phyloP scores from a whole-genome alignment of 2,888 invertebrate genomes.

The Carcina quercana region DNA sequence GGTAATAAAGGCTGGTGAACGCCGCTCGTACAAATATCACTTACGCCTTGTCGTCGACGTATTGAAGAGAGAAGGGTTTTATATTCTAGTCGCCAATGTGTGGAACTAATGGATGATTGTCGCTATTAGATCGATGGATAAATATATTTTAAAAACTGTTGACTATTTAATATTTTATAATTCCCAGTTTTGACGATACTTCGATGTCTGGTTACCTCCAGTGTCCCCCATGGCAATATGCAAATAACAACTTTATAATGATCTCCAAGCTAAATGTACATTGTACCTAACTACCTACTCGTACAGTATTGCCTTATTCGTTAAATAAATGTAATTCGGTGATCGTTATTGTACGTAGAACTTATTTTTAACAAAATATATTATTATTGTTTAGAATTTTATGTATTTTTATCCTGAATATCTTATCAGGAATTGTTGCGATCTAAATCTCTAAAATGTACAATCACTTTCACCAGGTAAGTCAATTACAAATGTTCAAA shows the following conservation, averaged over 20 bases:
- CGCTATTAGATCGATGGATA: too few species aligned
- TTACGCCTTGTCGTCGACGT: too few species aligned
- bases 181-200: too few species aligned
- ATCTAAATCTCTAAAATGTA: slow-evolving; percentile 12
- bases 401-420: slow-evolving; percentile 59
- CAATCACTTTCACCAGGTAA: slow-evolving; percentile 2
- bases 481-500: slow-evolving; percentile 64
- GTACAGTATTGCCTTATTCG: slow-evolving; percentile 33
- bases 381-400: slow-evolving; percentile 51
- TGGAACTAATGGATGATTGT: too few species aligned
- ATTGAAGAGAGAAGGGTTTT: too few species aligned
- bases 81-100: too few species aligned
- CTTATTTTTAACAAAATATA: slow-evolving; percentile 32
- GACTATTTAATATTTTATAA: too few species aligned
- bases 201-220: too few species aligned
- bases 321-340: slow-evolving; percentile 23
- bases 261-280: slow-evolving; percentile 49
- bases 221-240: too few species aligned
- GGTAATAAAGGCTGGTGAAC: too few species aligned
- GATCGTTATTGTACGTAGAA: slow-evolving; percentile 37
- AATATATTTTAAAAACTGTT: too few species aligned
- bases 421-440: slow-evolving; percentile 29
- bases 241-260: slow-evolving; percentile 56
- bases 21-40: too few species aligned
- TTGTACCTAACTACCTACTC: slow-evolving; percentile 40